A percentile compares a stretch with the other conserved stretches of the same genome.
Evolutionary conservation across 2,888 invertebrate genomes (phyloP).

Genomic region (Spisula subtruncata): DNA sequence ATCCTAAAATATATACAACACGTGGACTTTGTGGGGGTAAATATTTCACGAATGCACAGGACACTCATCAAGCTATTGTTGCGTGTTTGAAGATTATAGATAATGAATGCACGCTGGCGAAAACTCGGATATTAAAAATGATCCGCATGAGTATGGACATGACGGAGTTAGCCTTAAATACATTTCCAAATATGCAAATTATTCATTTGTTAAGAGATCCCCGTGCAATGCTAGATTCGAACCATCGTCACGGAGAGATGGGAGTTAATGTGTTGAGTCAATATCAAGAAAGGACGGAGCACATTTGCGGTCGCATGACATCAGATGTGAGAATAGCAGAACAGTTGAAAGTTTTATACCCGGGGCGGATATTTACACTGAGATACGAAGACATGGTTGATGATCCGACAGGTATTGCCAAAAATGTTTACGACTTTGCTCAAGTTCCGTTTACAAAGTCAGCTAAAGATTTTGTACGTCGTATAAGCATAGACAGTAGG

Average conservation of each 20-base stretch:
- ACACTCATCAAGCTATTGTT: not conserved
- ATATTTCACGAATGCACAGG: no score
- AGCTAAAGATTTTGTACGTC: not conserved
- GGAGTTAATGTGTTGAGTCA: not conserved
- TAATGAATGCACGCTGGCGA: not conserved
- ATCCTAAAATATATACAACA: no score
- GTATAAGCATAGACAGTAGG: not conserved
- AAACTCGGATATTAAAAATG: not conserved
- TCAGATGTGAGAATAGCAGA: not conserved
- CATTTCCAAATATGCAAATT: conserved; percentile 4
- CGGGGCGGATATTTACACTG: not conserved
- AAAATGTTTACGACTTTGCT: not conserved
- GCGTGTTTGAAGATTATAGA: not conserved
- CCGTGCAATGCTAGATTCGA: conserved; percentile 7
- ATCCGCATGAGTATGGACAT: not conserved
- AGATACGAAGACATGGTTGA: not conserved
- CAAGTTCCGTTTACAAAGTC: not conserved
- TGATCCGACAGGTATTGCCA: not conserved
- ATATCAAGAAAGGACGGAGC: not conserved
- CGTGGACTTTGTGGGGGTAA: no score
- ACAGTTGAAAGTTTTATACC: not conserved
- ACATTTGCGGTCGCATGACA: not conserved
- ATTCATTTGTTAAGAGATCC: conserved; percentile 15
- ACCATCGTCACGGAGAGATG: not conserved
- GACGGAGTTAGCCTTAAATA: not conserved